These are phyloP conservation scores for Amphibalanus amphitrite DNA, from an alignment of 1,140 invertebrate species.

Conservation along the genomic window DNA sequence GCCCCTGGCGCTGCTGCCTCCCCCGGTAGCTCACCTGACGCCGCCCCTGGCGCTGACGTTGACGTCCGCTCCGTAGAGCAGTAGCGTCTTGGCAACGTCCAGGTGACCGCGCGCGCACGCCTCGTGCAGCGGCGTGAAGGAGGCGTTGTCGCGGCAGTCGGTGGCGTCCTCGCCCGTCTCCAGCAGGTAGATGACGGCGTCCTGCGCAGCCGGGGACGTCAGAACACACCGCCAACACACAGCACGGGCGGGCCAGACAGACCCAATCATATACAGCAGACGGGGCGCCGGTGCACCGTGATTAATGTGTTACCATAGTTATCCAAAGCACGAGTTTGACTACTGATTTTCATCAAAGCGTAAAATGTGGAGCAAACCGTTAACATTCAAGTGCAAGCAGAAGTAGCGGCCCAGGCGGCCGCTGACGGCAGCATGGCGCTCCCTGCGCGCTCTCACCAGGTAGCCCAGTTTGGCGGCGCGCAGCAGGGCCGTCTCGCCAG, in stretches of 20 bases:
- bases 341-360: no score
- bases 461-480: conserved; percentile 71
- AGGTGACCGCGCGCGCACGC: conserved; percentile 71
- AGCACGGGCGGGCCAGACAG: no score
- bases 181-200: conserved; percentile 74
- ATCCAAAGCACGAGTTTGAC: no score
- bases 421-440: no score
- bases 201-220: conserved; percentile 31
- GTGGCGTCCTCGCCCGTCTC: conserved; percentile 63
- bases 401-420: no score
- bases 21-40: conserved; percentile 43
- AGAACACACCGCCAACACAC: not conserved
- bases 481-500: conserved; percentile 79
- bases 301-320: no score
- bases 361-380: not conserved
- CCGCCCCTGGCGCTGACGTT: conserved; percentile 76
- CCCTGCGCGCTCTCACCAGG: conserved; percentile 35
- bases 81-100: conserved; percentile 59
- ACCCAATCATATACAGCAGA: no score
- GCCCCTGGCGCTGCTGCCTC: conserved; percentile 44
- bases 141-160: conserved; percentile 78
- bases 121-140: conserved; percentile 83
- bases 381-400: no score
- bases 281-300: no score
- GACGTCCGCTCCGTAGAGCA: conserved; percentile 72